A percentile compares a stretch with the other conserved stretches of the same genome.
phyloP scores from a whole-genome alignment of 2,797 vertebrate species.

The Dipus sagitta region DNA sequence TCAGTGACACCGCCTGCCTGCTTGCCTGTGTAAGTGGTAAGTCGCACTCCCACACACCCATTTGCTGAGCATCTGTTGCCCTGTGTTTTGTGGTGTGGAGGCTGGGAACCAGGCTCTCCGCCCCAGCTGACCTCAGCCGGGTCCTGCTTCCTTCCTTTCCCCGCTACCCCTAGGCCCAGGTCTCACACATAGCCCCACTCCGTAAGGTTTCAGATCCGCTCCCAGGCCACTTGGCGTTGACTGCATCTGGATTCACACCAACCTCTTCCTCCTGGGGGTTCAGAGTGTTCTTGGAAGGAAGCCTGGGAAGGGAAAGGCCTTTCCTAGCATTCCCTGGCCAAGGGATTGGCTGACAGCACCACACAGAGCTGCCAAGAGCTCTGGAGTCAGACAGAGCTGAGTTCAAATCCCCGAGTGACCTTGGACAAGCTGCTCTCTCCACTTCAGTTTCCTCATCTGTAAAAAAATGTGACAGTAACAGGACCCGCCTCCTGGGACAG shows the following conservation, averaged over 20 bases:
- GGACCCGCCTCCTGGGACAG: conserved; percentile 24
- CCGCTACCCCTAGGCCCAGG: conserved; percentile 61
- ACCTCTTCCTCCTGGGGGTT: conserved; percentile 81
- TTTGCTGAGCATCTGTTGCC: conserved; percentile 76
- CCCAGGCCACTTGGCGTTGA: conserved; percentile 76
- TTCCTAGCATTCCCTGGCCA: conserved; percentile 70
- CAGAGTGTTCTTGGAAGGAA: conserved; percentile 84
- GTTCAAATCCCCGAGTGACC: conserved; percentile 81
- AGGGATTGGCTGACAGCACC: conserved; percentile 72
- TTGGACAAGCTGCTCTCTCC: conserved; percentile 56
- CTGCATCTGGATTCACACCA: conserved; percentile 79
- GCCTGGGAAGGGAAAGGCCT: conserved; percentile 84
- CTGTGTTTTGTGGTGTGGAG: conserved; percentile 77
- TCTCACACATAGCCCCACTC: conserved; percentile 53
- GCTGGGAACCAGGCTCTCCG: conserved; percentile 50
- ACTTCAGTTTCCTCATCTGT: conserved; percentile 63
- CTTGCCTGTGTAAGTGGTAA: conserved; percentile 42
- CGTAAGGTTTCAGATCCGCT: conserved; percentile 77
- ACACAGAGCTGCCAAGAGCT: conserved; percentile 61
- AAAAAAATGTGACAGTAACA: conserved; percentile 63
- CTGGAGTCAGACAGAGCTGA: conserved; percentile 65
- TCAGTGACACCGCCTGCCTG: conserved; percentile 60
- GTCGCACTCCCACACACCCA: conserved; percentile 61
- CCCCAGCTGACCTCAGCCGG: conserved; percentile 60
- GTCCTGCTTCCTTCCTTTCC: conserved; percentile 76